Base-by-base conservation (phyloP, 2,113 vertebrate species). In the Rhinolophus sinicus region DNA sequence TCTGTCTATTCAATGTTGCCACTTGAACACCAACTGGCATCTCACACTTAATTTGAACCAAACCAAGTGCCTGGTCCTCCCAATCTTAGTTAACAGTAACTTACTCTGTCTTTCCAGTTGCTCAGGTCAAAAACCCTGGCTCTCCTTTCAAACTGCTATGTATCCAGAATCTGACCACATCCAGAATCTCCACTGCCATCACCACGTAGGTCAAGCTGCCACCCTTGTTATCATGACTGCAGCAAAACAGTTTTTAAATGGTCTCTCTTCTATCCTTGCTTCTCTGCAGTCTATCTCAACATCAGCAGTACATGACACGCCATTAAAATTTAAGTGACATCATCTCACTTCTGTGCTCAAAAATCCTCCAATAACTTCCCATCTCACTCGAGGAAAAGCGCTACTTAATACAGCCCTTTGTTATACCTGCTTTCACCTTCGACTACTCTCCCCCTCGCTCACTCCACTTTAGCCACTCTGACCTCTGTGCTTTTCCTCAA, bases 151-250 rank as follows among this genome's bases (percentile, higher is more conserved):
- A 58, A 72, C 73, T 35, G 26, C 50, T 22, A 44, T 15, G 10
- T 1, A 44, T 6, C 24, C 47, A 22, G 73, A 84, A 78, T 12
- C 26, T 24, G n/a, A 44, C 2, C 64, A 62, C 56, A 2, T n/a
- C n/a, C n/a, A n/a, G n/a, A n/a, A n/a, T 1, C 1, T 82, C 7
- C 2, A 12, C 13, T 12, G 40, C 60, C 21, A 12, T 19, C 16
- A 8, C 11, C 65, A 64, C n/a, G 38, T 54, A 28, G 35, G 40
- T 24, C 80, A 65, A 81, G n/a, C 52, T 21, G 21, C 54, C 56
- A 33, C 47, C 14, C 26, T 91, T 35, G 52, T 72, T 60, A 28
- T 47, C 18, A 2, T 21, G 40, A 60, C 30, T n/a, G 18, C 1
- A 30, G 38, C 28, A 21, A 35, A 72, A 65, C 1, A n/a, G 24